Evolutionary conservation across 92 coral and sea anemone genomes (phyloP).

Genomic region (Zoanthus sociatus): DNA sequence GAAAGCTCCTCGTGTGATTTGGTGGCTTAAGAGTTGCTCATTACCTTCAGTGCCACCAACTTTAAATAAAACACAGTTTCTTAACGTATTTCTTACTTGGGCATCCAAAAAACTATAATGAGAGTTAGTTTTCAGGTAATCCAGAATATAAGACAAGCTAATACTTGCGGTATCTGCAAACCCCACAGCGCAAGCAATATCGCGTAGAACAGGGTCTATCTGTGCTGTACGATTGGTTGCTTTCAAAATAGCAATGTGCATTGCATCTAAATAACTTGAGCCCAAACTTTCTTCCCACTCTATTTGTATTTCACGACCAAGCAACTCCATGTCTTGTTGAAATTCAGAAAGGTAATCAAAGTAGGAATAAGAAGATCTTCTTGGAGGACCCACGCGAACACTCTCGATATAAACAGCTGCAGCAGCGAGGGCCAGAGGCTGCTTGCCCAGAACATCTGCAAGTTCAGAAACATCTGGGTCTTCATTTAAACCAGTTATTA

Average conservation of each 20-base stretch:
- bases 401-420: slow-evolving; percentile 82
- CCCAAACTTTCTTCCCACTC: slow-evolving; percentile 79
- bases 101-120: slow-evolving; percentile 50
- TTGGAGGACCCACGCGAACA: slow-evolving; percentile 75
- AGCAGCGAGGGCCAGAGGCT: slow-evolving; percentile 80
- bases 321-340: slow-evolving; percentile 56
- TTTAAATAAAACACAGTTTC: too few species aligned
- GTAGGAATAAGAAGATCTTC: slow-evolving; percentile 64
- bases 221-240: slow-evolving; percentile 75
- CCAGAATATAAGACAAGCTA: slow-evolving; percentile 61
- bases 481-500: slow-evolving; percentile 59
- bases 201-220: slow-evolving; percentile 66
- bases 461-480: slow-evolving; percentile 62
- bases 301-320: slow-evolving; percentile 55
- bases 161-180: slow-evolving; percentile 70
- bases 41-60: too few species aligned
- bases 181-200: slow-evolving; percentile 72
- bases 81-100: too few species aligned
- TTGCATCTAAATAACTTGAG: slow-evolving; percentile 62
- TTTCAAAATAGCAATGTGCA: slow-evolving; percentile 72
- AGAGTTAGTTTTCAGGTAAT: slow-evolving; percentile 56
- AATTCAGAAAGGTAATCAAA: slow-evolving; percentile 71
- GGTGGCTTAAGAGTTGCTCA: too few species aligned
- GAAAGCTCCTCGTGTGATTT: too few species aligned
- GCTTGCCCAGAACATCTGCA: slow-evolving; percentile 64